phyloP scores from a whole-genome alignment of 2,797 vertebrate species.

The Dermochelys coriacea region DNA sequence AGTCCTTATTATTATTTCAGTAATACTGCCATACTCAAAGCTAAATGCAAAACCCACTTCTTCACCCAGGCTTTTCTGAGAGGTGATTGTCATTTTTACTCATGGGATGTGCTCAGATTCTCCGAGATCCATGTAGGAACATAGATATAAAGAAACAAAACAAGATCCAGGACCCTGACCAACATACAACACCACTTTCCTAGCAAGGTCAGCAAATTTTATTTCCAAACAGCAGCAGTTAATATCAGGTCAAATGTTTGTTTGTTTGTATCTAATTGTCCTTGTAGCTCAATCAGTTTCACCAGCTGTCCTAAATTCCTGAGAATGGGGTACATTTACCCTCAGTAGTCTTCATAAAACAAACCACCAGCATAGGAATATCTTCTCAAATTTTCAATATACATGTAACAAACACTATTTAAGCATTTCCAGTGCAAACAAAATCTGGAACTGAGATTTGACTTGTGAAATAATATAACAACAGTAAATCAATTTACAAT shows the following conservation, averaged over 20 bases:
- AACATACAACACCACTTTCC: background rate
- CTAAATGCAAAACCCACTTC: background rate
- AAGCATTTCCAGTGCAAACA: constrained; percentile 51
- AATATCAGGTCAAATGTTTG: background rate
- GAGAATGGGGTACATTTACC: background rate
- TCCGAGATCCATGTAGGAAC: background rate
- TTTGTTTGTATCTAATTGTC: background rate
- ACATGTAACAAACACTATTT: background rate
- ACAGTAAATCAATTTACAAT: too few relatives aligned
- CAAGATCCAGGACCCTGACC: background rate
- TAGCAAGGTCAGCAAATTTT: background rate
- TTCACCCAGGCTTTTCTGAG: background rate
- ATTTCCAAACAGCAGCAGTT: background rate
- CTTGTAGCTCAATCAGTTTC: background rate
- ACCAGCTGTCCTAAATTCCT: background rate
- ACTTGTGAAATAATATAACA: constrained; percentile 11
- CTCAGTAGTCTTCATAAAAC: background rate
- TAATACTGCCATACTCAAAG: background rate
- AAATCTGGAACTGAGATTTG: constrained; percentile 48
- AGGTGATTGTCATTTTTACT: background rate
- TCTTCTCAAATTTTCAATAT: constrained; percentile 21
- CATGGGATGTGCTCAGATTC: background rate
- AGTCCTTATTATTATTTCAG: too few relatives aligned
- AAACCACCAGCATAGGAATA: background rate
- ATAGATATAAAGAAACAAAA: background rate